Base-by-base conservation (phyloP, 64 coral and sea anemone genomes). In the Orbicella faveolata region DNA sequence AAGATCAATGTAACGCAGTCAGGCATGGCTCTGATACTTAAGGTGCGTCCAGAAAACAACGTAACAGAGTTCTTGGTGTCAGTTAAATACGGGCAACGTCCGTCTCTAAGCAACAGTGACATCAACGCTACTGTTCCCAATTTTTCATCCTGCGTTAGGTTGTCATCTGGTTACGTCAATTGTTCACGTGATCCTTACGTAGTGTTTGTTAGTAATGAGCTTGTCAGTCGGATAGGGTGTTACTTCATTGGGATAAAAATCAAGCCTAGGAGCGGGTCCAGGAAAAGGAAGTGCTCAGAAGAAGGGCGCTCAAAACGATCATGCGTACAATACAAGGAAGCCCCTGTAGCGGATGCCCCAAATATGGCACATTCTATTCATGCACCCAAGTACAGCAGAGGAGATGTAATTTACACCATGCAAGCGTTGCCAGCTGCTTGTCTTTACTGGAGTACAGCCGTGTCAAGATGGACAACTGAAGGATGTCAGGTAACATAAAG, bases 11-110 rank as follows among this genome's bases (percentile, higher is more conserved):
- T 81, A 34, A 81, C 79, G 13, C 4, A 26, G 0, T 17, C 59
- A 16, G 79, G 79, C 34, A 79, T 78, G 75, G 77, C 36, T 30
- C 41, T 89, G 76, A 16, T 89, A 54, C 34, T 89, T 8, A 89
- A 70, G 17, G 63, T 89, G n/a, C 75, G 37, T 39, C 87, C 87
- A 65, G 35, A 89, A 51, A 39, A 89, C 39, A 79, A 52, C 87
- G 9, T 9, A 20, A 69, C 76, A 10, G 39, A 79, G 4, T 79
- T 89, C 3, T n/a, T 79, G 30, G 18, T 89, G 9, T 63, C 61
- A 34, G 6, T 89, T 18, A 89, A 69, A 17, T 89, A 33, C 62
- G 35, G 62, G 3, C 61, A 79, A 18, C 87, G 87, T 37, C 76
- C 87, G 26, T 63, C 79, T 34, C 0, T 9, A 19, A 16, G 18